phyloP scores from a whole-genome alignment of 2,888 invertebrate genomes.

The Bellardia bayeri region DNA sequence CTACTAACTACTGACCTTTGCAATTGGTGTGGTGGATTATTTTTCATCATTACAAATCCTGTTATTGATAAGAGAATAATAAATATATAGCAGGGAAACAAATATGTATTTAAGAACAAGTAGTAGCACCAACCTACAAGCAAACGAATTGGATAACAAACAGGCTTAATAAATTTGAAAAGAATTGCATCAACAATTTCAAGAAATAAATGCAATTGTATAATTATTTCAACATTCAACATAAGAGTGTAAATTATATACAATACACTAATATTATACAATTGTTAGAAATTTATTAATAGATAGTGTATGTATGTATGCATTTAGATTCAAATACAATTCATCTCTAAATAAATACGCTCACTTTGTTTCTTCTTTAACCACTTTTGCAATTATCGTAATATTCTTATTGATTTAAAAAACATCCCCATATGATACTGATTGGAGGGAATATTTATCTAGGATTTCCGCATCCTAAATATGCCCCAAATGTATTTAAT shows the following conservation, averaged over 20 bases:
- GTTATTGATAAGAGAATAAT: conserved; percentile 40
- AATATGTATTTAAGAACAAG: too few relatives aligned
- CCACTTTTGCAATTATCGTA: background rate
- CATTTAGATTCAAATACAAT: background rate
- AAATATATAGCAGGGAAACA: conserved; percentile 10
- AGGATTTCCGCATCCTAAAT: conserved; percentile 11
- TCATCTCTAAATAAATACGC: background rate
- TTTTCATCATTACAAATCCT: conserved; percentile 55
- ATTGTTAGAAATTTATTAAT: background rate
- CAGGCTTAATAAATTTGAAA: background rate
- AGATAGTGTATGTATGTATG: background rate
- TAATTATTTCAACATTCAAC: background rate
- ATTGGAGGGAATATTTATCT: conserved; percentile 33
- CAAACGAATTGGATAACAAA: background rate
- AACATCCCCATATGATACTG: background rate
- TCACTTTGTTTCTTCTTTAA: background rate
- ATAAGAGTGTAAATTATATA: background rate
- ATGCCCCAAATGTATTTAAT: conserved; percentile 3
- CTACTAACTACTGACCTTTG: conserved; percentile 31
- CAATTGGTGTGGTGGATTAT: conserved; percentile 63
- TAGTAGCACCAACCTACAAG: conserved; percentile 21
- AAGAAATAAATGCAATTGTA: conserved; percentile 6
- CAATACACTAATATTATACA: background rate
- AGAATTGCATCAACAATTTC: conserved; percentile 22
- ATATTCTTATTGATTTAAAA: background rate